phyloP scores from a whole-genome alignment of 2,113 vertebrate species.

The Thermophis baileyi region DNA sequence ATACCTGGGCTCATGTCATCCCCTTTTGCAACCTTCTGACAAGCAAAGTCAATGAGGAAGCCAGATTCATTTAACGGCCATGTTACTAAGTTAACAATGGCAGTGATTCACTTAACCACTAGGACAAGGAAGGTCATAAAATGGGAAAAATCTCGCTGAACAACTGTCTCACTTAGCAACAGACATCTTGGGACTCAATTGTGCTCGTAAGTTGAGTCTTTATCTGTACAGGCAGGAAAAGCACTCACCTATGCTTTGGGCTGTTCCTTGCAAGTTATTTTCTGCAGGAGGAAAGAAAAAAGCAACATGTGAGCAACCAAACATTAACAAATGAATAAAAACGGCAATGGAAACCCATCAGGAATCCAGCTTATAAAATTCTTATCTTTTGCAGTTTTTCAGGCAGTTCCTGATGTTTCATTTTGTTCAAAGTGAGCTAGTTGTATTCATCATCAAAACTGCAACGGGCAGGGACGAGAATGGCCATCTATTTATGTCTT shows the following conservation, averaged over 20 bases:
- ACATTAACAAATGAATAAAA: neutral
- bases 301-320: fast-evolving
- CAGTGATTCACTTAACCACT: too few relatives aligned
- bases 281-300: fast-evolving
- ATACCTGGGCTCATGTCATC: too few relatives aligned
- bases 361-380: neutral
- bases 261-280: too few relatives aligned
- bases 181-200: neutral
- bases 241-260: neutral
- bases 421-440: conserved; percentile 69
- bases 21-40: too few relatives aligned
- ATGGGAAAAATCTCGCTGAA: too few relatives aligned
- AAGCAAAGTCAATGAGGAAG: too few relatives aligned
- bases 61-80: too few relatives aligned
- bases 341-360: fast-evolving
- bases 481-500: neutral
- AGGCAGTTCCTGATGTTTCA: conserved; percentile 62
- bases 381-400: conserved; percentile 36
- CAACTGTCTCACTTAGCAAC: too few relatives aligned
- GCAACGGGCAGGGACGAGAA: neutral
- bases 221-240: neutral
- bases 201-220: neutral
- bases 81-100: too few relatives aligned
- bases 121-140: too few relatives aligned
- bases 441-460: conserved; percentile 65